Evolutionary conservation across 2,888 invertebrate species (phyloP).

Genomic region (Xestia c-nigrum): DNA sequence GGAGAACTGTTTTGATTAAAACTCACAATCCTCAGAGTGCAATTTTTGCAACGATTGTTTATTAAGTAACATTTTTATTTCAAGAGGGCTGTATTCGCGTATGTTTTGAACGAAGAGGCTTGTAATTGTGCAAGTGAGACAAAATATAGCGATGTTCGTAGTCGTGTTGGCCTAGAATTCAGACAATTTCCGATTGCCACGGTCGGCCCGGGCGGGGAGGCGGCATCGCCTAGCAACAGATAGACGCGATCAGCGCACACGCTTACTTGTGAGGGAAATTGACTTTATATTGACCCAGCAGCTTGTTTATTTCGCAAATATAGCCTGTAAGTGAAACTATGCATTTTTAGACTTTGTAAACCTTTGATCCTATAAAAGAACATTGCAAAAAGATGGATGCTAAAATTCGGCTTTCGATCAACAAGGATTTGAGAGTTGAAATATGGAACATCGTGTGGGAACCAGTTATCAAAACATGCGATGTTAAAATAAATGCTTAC

Average conservation of each 20-base stretch:
- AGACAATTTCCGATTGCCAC: constrained; percentile 87
- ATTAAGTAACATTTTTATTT: constrained; percentile 32
- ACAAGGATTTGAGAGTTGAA: neutral
- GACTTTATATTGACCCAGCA: constrained; percentile 36
- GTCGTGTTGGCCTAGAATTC: constrained; percentile 85
- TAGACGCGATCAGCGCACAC: constrained; percentile 55
- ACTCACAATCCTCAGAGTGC: constrained; percentile 19
- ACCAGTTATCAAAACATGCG: neutral
- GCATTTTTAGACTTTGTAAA: neutral
- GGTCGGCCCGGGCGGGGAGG: constrained; percentile 67
- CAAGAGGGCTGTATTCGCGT: constrained; percentile 50
- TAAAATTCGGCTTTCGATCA: neutral
- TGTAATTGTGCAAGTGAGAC: constrained; percentile 77
- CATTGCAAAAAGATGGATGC: neutral
- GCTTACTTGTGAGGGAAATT: constrained; percentile 52
- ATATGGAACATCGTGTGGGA: neutral
- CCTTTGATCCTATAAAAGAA: neutral
- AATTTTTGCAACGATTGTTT: constrained; percentile 23
- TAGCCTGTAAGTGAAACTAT: constrained; percentile 4
- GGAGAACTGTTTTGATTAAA: constrained; percentile 17
- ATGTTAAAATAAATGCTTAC: neutral
- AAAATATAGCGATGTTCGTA: constrained; percentile 73
- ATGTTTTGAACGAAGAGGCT: constrained; percentile 54
- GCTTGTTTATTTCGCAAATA: constrained; percentile 27
- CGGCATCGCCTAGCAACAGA: constrained; percentile 69